Percentiles rank a stretch among this genome's conserved stretches.
phyloP scores from a whole-genome alignment of 2,797 vertebrate genomes.

The Epinephelus awoara region DNA sequence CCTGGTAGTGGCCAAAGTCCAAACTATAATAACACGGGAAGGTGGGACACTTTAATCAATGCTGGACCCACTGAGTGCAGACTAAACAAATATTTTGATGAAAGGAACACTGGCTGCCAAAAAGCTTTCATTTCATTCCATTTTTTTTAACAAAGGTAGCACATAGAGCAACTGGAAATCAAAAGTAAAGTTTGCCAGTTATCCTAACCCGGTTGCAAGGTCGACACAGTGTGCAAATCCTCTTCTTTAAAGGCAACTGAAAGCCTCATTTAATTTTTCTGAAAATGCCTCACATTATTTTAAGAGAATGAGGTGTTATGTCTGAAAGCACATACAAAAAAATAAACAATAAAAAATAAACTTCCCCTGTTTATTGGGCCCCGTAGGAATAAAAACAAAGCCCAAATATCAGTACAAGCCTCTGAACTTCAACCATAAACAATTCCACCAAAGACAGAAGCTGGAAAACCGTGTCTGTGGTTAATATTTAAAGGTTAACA shows the following conservation, averaged over 20 bases:
- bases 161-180: background rate
- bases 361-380: background rate
- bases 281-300: slow-evolving; percentile 14
- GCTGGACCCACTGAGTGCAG: background rate
- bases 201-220: background rate
- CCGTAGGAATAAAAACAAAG: slow-evolving; percentile 18
- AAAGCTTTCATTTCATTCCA: background rate
- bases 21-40: slow-evolving; percentile 2
- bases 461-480: slow-evolving; percentile 3
- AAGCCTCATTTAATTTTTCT: background rate
- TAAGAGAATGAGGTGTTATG: slow-evolving; percentile 10
- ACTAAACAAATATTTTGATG: slow-evolving; percentile 42
- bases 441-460: slow-evolving; percentile 9
- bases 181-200: background rate
- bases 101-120: background rate
- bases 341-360: no score
- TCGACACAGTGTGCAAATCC: background rate
- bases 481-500: slow-evolving; percentile 45
- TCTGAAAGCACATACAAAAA: background rate
- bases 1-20: slow-evolving; percentile 26
- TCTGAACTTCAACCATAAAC: slow-evolving; percentile 17
- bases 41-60: slow-evolving; percentile 16
- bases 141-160: background rate
- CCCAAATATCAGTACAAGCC: slow-evolving; percentile 14
- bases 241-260: background rate